Conservation (phyloP, 2,113 vertebrate species). For the Nettapus auritus region DNA sequence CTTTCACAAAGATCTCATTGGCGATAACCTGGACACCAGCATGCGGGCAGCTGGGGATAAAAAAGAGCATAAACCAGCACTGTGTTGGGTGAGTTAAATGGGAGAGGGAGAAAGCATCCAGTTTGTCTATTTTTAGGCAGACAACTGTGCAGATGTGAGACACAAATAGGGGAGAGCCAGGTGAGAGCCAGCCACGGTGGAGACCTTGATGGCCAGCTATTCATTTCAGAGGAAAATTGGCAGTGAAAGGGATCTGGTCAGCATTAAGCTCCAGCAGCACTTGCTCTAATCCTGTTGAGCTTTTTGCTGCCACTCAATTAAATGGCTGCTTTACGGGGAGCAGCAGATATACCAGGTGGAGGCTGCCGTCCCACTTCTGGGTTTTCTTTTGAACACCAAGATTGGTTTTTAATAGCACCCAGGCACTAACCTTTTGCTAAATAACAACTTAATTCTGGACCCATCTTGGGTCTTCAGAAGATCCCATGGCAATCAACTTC, state of each 20-base stretch:
- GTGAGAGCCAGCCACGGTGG: background rate
- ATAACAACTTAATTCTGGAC: background rate
- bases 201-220: background rate
- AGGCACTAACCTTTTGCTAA: background rate
- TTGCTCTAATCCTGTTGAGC: slow-evolving; percentile 32
- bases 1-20: background rate
- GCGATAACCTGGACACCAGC: background rate
- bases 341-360: background rate
- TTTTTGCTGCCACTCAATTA: slow-evolving; percentile 24
- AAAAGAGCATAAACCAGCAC: background rate
- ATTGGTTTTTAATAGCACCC: background rate
- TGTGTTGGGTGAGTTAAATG: background rate
- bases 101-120: background rate
- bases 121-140: slow-evolving; percentile 1
- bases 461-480: background rate
- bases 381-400: background rate
- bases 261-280: background rate
- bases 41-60: background rate
- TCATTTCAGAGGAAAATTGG: slow-evolving; percentile 30
- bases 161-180: background rate
- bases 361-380: background rate
- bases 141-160: background rate
- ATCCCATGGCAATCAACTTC: background rate
- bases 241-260: slow-evolving; percentile 26
- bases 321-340: background rate